Evolutionary conservation across 2,113 vertebrate genomes (phyloP).

Genomic region (Microcebus lehilahytsara): DNA sequence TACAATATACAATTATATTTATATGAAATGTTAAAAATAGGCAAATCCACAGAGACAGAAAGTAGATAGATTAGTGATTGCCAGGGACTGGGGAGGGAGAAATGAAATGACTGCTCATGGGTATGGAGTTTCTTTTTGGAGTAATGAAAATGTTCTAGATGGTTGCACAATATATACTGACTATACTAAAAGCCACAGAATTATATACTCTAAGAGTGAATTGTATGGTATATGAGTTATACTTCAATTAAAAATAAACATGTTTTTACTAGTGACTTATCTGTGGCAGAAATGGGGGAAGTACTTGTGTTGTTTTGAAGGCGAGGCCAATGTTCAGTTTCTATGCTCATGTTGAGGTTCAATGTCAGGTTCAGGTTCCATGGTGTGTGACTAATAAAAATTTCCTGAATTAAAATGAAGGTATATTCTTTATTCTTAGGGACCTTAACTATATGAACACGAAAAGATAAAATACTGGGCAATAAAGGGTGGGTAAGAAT

Average conservation of each 20-base stretch:
- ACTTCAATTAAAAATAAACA: not conserved
- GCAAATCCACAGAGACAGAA: not conserved
- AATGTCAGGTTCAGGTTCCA: not conserved
- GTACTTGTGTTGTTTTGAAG: not conserved
- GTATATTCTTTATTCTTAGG: not conserved
- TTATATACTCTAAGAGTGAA: not conserved
- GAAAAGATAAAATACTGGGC: not conserved
- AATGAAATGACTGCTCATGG: not conserved
- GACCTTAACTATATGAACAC: not conserved
- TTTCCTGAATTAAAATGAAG: not conserved
- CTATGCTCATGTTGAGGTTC: not conserved
- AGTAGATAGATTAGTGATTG: not conserved
- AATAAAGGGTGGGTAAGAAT: not conserved
- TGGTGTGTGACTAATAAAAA: not conserved
- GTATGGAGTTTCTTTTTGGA: not conserved
- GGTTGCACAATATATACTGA: not conserved
- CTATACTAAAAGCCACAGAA: not conserved
- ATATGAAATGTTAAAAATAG: not conserved
- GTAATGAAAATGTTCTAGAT: not conserved
- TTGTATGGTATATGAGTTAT: not conserved
- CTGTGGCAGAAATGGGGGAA: not conserved
- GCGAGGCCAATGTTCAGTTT: not conserved
- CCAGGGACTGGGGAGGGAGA: not conserved
- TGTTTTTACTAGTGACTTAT: not conserved
- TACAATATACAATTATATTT: not conserved